Conservation (phyloP, 1,140 invertebrate genomes). For the Armadillidium nasatum region DNA sequence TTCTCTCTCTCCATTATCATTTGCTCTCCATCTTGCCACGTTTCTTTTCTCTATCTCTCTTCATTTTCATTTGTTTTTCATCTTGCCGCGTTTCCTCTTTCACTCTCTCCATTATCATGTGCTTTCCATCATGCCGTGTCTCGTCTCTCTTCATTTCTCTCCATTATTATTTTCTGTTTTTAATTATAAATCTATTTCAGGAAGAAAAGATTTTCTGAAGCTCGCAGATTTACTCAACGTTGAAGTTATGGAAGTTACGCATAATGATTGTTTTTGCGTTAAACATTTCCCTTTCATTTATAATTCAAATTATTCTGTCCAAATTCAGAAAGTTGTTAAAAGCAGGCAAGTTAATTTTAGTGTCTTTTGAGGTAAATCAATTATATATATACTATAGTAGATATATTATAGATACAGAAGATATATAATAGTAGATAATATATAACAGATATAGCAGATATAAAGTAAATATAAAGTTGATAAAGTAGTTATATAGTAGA, state of each 20-base stretch:
- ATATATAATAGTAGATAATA: not conserved
- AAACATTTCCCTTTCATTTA: constrained; percentile 47
- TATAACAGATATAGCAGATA: too few species aligned
- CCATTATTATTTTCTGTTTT: too few species aligned
- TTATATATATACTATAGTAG: not conserved
- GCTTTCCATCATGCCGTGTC: too few species aligned
- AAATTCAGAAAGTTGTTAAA: constrained; percentile 49
- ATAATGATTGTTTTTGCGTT: constrained; percentile 50
- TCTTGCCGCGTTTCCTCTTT: too few species aligned
- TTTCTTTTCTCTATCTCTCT: too few species aligned
- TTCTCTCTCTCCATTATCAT: too few species aligned
- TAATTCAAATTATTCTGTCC: constrained; percentile 48
- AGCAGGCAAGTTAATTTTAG: constrained; percentile 49
- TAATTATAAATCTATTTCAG: constrained; percentile 24
- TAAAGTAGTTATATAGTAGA: too few species aligned
- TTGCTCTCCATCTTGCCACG: too few species aligned
- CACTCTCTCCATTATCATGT: too few species aligned
- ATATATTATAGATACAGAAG: not conserved
- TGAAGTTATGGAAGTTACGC: constrained; percentile 52
- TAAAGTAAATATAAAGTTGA: too few species aligned
- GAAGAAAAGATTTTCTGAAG: constrained; percentile 51
- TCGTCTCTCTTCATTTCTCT: too few species aligned
- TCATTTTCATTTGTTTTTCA: too few species aligned
- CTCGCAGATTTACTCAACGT: constrained; percentile 54
- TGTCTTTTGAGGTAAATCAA: not conserved